These are phyloP conservation scores for Eciton burchellii DNA, from an alignment of 1,140 invertebrate species.

Conservation along the genomic window DNA sequence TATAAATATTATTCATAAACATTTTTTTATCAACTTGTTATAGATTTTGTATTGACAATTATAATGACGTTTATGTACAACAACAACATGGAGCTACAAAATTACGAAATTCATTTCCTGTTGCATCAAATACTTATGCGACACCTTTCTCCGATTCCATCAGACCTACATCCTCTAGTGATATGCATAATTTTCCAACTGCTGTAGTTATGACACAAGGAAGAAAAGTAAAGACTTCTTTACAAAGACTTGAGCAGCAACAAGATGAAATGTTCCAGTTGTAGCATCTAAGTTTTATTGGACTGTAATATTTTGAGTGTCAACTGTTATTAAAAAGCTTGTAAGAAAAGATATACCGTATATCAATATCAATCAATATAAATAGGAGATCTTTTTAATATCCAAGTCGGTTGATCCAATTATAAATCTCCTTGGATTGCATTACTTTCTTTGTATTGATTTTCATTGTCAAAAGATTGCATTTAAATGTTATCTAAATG, in stretches of 20 bases:
- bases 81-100: constrained; percentile 86
- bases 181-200: constrained; percentile 83
- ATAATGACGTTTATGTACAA: constrained; percentile 85
- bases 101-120: constrained; percentile 85
- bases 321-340: constrained; percentile 68
- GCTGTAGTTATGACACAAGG: constrained; percentile 92
- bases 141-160: constrained; percentile 73
- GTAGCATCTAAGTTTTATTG: constrained; percentile 87
- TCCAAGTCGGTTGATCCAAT: constrained; percentile 62
- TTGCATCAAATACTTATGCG: constrained; percentile 77
- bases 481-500: too few relatives aligned
- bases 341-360: constrained; percentile 61
- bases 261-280: constrained; percentile 96
- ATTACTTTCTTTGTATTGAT: neutral
- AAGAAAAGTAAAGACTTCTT: constrained; percentile 90
- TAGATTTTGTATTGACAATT: constrained; percentile 87
- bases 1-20: too few relatives aligned
- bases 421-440: constrained; percentile 44
- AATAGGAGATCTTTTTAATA: constrained; percentile 61
- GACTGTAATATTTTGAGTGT: constrained; percentile 62
- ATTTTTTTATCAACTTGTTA: neutral
- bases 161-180: constrained; percentile 80
- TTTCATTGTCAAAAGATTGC: constrained; percentile 18
- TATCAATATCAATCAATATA: constrained; percentile 61
- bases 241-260: constrained; percentile 92